phyloP scores from a whole-genome alignment of 2,888 invertebrate species.

The Torymus texanus region DNA sequence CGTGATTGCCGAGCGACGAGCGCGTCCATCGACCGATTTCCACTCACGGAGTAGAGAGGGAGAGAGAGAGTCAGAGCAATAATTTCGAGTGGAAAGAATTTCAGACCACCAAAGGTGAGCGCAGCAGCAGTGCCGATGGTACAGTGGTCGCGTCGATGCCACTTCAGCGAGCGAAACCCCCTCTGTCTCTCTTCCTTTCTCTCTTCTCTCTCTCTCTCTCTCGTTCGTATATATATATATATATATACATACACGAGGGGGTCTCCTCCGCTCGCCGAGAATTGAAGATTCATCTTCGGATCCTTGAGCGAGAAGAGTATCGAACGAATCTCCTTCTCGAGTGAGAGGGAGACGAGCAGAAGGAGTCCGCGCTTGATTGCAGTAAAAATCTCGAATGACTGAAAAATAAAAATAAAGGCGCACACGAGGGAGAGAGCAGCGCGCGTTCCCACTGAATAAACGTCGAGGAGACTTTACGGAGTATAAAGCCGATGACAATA shows the following conservation, averaged over 20 bases:
- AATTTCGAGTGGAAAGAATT: slow-evolving; percentile 72
- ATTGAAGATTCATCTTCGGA: slow-evolving; percentile 72
- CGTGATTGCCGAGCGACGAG: slow-evolving; percentile 66
- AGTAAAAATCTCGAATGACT: slow-evolving; percentile 50
- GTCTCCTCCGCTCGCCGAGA: slow-evolving; percentile 47
- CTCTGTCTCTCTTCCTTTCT: slow-evolving; percentile 52
- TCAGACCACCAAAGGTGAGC: slow-evolving; percentile 73
- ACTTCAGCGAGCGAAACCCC: slow-evolving; percentile 68
- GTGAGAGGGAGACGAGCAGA: slow-evolving; percentile 6
- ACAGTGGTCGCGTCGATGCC: slow-evolving; percentile 65
- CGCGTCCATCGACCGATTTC: slow-evolving; percentile 66
- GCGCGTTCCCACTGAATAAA: slow-evolving; percentile 27
- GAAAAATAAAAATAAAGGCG: slow-evolving; percentile 42
- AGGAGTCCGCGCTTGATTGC: slow-evolving; percentile 39
- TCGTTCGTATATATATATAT: slow-evolving; percentile 3
- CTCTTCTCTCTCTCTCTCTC: slow-evolving; percentile 32
- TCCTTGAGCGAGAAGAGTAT: slow-evolving; percentile 61
- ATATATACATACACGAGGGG: background rate
- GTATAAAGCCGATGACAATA: slow-evolving; percentile 27
- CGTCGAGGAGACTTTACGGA: background rate
- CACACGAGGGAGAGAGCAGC: too few species aligned
- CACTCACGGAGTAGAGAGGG: slow-evolving; percentile 60
- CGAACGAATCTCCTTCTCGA: slow-evolving; percentile 27
- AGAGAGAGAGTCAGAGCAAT: slow-evolving; percentile 62
- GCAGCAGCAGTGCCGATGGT: slow-evolving; percentile 32